These are phyloP conservation scores for Aethes cnicana DNA, from an alignment of 2,888 invertebrate genomes.

Conservation along the genomic window DNA sequence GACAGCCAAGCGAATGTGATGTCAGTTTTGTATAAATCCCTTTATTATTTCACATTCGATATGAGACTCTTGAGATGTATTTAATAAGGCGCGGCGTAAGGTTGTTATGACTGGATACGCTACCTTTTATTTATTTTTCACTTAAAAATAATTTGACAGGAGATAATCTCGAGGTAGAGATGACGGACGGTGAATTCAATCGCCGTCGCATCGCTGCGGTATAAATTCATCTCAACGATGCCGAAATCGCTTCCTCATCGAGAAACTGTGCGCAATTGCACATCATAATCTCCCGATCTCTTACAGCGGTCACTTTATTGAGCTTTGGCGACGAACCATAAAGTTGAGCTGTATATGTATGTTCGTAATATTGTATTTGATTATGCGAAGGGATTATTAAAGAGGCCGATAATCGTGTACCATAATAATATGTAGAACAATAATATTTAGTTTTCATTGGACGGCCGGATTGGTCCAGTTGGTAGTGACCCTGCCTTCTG, in stretches of 20 bases:
- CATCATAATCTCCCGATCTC: conserved; percentile 13
- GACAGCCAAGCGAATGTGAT: conserved; percentile 29
- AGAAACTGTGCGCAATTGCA: conserved; percentile 22
- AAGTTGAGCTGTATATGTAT: conserved; percentile 14
- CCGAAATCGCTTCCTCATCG: conserved; percentile 33
- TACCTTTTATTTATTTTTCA: conserved; percentile 21
- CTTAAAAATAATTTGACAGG: conserved; percentile 29
- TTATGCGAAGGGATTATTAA: conserved; percentile 15
- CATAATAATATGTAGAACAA: too few species aligned
- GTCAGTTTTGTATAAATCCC: conserved; percentile 36
- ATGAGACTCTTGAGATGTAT: not conserved
- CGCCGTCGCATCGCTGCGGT: conserved; percentile 35
- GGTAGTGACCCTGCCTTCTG: too few species aligned
- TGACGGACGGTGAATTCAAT: conserved; percentile 32
- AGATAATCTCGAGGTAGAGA: conserved; percentile 29
- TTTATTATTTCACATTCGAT: conserved; percentile 38
- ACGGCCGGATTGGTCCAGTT: too few species aligned
- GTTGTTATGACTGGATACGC: conserved; percentile 25
- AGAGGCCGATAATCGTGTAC: too few species aligned
- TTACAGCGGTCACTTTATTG: not conserved
- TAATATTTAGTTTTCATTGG: too few species aligned
- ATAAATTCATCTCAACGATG: conserved; percentile 33
- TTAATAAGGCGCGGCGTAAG: conserved; percentile 11
- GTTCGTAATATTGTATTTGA: conserved; percentile 8
- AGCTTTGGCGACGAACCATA: conserved; percentile 3